Percentiles rank a stretch among this genome's conserved stretches.
These are phyloP conservation scores for Cepaea nemoralis DNA, from an alignment of 1,140 invertebrate genomes.

Conservation along the genomic window DNA sequence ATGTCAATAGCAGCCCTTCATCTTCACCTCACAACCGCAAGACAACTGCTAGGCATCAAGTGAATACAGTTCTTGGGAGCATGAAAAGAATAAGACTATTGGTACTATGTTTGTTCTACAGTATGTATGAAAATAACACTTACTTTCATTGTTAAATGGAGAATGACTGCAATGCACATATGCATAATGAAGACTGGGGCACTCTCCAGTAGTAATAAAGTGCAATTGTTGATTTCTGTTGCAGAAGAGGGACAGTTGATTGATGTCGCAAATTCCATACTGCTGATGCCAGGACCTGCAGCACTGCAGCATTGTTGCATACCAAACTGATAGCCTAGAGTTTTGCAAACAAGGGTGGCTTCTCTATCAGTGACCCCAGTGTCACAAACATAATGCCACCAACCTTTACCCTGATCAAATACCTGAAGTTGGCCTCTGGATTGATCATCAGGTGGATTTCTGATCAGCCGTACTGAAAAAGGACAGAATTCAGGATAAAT, in stretches of 20 bases:
- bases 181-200: slow-evolving; percentile 47
- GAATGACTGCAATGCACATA: slow-evolving; percentile 53
- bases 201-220: slow-evolving; percentile 52
- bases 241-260: slow-evolving; percentile 52
- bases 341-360: slow-evolving; percentile 80
- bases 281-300: slow-evolving; percentile 42
- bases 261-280: slow-evolving; percentile 43
- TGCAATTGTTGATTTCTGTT: slow-evolving; percentile 77
- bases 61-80: no score
- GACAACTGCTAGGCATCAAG: no score
- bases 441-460: neutral
- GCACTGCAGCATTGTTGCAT: slow-evolving; percentile 59
- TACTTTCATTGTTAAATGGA: slow-evolving; percentile 19
- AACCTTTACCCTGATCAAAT: slow-evolving; percentile 31
- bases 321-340: slow-evolving; percentile 75
- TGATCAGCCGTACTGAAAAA: slow-evolving; percentile 49
- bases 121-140: no score
- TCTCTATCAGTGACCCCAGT: slow-evolving; percentile 53
- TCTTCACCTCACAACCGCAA: no score
- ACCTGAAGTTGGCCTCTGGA: slow-evolving; percentile 33
- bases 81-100: no score
- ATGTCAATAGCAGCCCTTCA: no score
- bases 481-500: neutral
- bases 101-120: no score
- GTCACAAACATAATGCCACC: slow-evolving; percentile 56